Base-by-base conservation (phyloP, 2,888 invertebrate species). In the Caenorhabditis macrosperma region DNA sequence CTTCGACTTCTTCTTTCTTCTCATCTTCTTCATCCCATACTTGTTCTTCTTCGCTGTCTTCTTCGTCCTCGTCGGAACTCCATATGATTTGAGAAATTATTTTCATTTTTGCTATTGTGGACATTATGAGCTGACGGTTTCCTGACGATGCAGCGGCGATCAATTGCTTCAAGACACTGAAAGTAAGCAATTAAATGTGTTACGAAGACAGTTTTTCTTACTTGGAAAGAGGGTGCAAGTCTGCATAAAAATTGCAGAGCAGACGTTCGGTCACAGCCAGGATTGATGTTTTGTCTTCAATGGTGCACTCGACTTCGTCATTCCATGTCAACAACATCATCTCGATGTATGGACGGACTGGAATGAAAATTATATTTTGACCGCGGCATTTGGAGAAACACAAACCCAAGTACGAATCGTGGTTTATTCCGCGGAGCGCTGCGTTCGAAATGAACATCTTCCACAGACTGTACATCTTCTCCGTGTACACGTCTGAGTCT, bases 301-400 rank as follows among this genome's bases (percentile, higher is more conserved):
- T 50, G 1, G 35, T 2, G 12, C 55, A 46, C 15, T 55, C 41
- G 2, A 46, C 55, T 0, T 55, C 54, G 3, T 55, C 30, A 15
- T 50, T 68, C 44, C 46, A 66, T 1, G 57, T 12, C 24, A 78
- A 24, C 1, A 72, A 2, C 17, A 26, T 38, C 67, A 61, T 46
- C 15, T 78, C 67, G 7, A 78, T 24, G 22, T 67, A 72, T 7
- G 78, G 78, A 15, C 67, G 72, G 10, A 78, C 77, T 77, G 66
- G 10, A 77, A 64, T 33, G 6, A 33, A 33, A 33, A 33, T n/a
- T n/a, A n/a, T n/a, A n/a, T n/a, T n/a, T n/a, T n/a, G n/a, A n/a
- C n/a, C n/a, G n/a, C n/a, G n/a, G n/a, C n/a, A n/a, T 17, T 44
- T 17, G 5, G 3, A 17, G 17, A 44, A 17, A 17, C n/a, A 1